phyloP scores from a whole-genome alignment of 2,113 vertebrate genomes.

The Xenopus laevis region DNA sequence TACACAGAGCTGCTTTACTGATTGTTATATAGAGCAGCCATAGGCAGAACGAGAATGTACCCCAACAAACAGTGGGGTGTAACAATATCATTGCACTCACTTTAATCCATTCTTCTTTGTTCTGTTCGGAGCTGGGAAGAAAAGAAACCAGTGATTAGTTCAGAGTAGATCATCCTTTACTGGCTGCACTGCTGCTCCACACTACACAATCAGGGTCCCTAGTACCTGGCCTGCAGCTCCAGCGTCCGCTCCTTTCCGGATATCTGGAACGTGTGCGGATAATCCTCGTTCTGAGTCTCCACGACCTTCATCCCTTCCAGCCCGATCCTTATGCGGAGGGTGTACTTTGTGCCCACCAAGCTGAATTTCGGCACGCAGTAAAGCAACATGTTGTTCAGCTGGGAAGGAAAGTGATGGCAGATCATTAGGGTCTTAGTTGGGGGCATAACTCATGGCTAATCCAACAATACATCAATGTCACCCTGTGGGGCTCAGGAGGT shows the following conservation, averaged over 20 bases:
- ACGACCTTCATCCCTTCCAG: constrained; percentile 91
- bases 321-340: constrained; percentile 85
- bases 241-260: constrained; percentile 92
- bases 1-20: no score
- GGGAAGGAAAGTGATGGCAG: constrained; percentile 3
- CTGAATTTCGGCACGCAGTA: constrained; percentile 98
- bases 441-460: no score
- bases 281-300: constrained; percentile 88
- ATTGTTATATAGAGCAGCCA: no score
- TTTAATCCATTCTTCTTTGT: constrained; percentile 95
- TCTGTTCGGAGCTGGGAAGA: constrained; percentile 84
- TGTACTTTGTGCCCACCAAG: constrained; percentile 87
- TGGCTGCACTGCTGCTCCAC: neutral
- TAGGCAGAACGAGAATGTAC: no score
- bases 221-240: constrained; percentile 91
- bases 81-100: constrained; percentile 59
- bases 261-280: constrained; percentile 94
- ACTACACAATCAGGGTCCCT: neutral
- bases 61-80: no score
- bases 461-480: no score
- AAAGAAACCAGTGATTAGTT: constrained; percentile 36
- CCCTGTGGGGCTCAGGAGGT: no score
- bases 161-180: no score
- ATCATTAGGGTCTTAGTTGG: no score
- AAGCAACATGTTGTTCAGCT: constrained; percentile 98